Evolutionary conservation across 2,797 vertebrate genomes (phyloP).

Genomic region (Crypturellus tataupa): DNA sequence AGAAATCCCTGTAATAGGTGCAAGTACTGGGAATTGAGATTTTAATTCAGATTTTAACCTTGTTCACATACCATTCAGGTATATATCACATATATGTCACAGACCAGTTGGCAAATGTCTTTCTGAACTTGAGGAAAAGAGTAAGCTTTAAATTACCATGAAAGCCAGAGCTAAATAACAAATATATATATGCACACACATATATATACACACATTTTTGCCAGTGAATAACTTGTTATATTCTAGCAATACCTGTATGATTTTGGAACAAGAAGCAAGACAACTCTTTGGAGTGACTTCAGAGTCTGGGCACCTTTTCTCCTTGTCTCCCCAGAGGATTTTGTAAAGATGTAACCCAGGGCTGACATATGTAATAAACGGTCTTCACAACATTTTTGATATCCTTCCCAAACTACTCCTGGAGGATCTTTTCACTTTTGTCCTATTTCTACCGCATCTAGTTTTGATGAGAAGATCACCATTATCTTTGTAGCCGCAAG

Average conservation of each 20-base stretch:
- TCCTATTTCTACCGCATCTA: neutral
- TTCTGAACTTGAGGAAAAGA: neutral
- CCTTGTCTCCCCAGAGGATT: fast-evolving
- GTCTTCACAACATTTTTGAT: neutral
- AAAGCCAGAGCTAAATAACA: neutral
- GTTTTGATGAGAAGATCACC: neutral
- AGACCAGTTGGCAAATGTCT: neutral
- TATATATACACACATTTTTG: no score
- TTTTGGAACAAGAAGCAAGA: neutral
- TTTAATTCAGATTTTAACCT: neutral
- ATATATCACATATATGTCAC: neutral
- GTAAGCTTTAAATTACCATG: neutral
- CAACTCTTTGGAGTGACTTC: neutral
- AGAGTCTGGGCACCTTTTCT: fast-evolving
- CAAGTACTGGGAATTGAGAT: neutral
- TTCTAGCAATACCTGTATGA: neutral
- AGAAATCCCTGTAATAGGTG: neutral
- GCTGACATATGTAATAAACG: fast-evolving
- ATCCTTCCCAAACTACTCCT: fast-evolving
- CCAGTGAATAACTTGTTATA: neutral
- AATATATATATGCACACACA: no score
- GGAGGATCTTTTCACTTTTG: neutral
- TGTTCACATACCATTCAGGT: fast-evolving
- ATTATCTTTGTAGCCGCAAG: neutral
- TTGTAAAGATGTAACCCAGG: fast-evolving